These are phyloP conservation scores for Clarias platycephalus DNA, from an alignment of 2,797 vertebrate genomes.

Conservation along the genomic window DNA sequence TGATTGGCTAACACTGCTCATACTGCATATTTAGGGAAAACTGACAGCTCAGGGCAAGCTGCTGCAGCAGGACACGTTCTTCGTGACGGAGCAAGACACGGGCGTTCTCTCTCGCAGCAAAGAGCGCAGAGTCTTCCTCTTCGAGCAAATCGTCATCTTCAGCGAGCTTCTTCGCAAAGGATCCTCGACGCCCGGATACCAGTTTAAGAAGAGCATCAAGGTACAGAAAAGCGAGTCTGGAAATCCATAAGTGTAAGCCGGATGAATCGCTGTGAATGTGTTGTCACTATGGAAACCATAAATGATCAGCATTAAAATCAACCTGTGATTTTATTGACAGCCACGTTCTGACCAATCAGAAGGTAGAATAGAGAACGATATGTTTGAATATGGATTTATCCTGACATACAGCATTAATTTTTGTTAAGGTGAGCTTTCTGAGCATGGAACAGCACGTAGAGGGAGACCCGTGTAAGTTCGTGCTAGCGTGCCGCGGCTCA, in stretches of 20 bases:
- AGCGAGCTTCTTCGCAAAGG: slow-evolving; percentile 93
- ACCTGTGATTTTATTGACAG: background rate
- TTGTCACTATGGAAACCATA: background rate
- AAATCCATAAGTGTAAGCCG: background rate
- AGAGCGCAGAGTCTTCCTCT: slow-evolving; percentile 92
- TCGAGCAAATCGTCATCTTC: slow-evolving; percentile 96
- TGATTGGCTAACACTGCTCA: background rate
- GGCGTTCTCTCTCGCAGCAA: slow-evolving; percentile 91
- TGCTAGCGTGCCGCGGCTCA: slow-evolving; percentile 86
- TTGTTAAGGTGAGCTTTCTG: slow-evolving; percentile 89
- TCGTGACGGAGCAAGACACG: slow-evolving; percentile 90
- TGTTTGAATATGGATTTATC: background rate
- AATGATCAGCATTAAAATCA: background rate
- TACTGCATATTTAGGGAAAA: slow-evolving; percentile 79
- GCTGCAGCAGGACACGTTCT: slow-evolving; percentile 96
- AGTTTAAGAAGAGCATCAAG: slow-evolving; percentile 85
- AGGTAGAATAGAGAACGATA: background rate
- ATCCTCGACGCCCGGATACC: slow-evolving; percentile 88
- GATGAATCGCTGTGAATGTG: too few species aligned
- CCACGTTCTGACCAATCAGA: background rate
- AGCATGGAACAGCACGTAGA: slow-evolving; percentile 90
- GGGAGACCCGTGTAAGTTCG: slow-evolving; percentile 90
- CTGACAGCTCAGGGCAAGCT: slow-evolving; percentile 94
- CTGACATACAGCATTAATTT: background rate
- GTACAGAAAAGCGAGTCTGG: slow-evolving; percentile 36